Conservation (phyloP, 2,797 vertebrate species). For the Picus viridis region DNA sequence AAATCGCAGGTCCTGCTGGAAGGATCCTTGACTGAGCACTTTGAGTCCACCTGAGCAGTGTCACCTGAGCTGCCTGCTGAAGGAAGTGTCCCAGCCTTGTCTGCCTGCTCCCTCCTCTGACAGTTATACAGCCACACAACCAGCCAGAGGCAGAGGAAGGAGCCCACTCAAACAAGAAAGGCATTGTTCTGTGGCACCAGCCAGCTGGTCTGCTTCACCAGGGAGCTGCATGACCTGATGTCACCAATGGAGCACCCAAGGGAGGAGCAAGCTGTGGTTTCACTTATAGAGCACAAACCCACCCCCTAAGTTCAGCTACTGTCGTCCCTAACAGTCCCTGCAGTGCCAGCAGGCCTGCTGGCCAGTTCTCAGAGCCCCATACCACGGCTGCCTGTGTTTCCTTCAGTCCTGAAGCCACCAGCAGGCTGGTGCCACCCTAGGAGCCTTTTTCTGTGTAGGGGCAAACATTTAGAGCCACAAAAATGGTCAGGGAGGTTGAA, state of each 20-base stretch:
- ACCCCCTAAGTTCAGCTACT: too few species aligned
- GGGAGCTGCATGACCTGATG: background rate
- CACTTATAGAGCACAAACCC: background rate
- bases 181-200: background rate
- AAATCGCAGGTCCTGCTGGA: too few species aligned
- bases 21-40: too few species aligned
- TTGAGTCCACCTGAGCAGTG: too few species aligned
- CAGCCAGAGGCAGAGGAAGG: background rate
- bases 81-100: fast-evolving
- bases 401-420: background rate
- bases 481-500: too few species aligned
- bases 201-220: background rate
- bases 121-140: background rate
- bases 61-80: background rate
- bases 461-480: too few species aligned
- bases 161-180: background rate
- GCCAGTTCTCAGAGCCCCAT: background rate
- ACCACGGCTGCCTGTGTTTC: background rate
- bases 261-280: background rate
- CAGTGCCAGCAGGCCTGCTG: background rate
- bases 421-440: background rate
- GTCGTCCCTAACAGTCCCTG: fast-evolving
- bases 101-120: background rate
- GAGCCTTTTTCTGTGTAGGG: background rate
- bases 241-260: background rate